These are phyloP conservation scores for Carterocephalus palaemon DNA, from an alignment of 2,888 invertebrate genomes.

Conservation along the genomic window DNA sequence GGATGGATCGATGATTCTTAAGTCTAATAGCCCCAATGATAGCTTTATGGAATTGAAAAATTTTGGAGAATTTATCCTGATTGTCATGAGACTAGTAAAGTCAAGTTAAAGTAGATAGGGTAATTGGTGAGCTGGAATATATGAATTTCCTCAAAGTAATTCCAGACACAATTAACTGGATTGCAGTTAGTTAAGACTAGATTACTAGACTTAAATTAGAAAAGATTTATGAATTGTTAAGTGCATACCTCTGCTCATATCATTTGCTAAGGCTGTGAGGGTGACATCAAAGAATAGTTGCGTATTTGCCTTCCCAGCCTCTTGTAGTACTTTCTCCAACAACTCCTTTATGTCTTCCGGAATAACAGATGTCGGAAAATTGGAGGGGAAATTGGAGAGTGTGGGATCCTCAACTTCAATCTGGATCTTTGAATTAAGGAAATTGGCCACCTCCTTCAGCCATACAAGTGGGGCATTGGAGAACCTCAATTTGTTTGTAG, in stretches of 20 bases:
- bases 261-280: slow-evolving; percentile 83
- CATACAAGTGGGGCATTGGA: slow-evolving; percentile 83
- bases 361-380: slow-evolving; percentile 78
- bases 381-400: slow-evolving; percentile 74
- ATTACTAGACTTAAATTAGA: too few relatives aligned
- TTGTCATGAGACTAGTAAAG: too few relatives aligned
- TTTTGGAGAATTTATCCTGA: too few relatives aligned
- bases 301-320: slow-evolving; percentile 80
- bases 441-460: slow-evolving; percentile 84
- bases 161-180: too few relatives aligned
- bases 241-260: slow-evolving; percentile 82
- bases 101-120: too few relatives aligned
- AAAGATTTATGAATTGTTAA: too few relatives aligned
- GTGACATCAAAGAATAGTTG: slow-evolving; percentile 85
- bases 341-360: slow-evolving; percentile 63
- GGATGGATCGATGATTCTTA: too few relatives aligned
- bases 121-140: too few relatives aligned
- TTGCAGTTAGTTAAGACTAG: too few relatives aligned
- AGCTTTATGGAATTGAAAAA: too few relatives aligned
- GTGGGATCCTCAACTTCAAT: slow-evolving; percentile 82
- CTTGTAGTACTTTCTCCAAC: slow-evolving; percentile 73
- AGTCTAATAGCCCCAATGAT: too few relatives aligned
- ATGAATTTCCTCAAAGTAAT: too few relatives aligned
- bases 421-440: slow-evolving; percentile 80
- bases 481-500: slow-evolving; percentile 81